Conservation (phyloP, 2,113 vertebrate genomes). For the Baryphthengus martii region DNA sequence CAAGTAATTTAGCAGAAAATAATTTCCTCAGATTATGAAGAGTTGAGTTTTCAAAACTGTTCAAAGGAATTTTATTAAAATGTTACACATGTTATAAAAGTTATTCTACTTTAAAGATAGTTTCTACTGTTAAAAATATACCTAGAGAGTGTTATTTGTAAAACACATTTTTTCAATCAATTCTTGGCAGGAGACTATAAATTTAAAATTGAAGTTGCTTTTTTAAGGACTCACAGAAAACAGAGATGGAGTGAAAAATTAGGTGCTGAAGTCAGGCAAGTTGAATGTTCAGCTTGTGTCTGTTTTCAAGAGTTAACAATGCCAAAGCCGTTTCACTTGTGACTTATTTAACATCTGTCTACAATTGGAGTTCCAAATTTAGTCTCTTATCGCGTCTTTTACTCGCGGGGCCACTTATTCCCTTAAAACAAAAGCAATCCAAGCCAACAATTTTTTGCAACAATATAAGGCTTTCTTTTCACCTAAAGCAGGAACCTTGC, state of each 20-base stretch:
- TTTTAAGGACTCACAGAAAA: constrained; percentile 57
- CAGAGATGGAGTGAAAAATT: constrained; percentile 71
- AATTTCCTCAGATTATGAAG: background rate
- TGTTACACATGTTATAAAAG: background rate
- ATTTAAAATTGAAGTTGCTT: constrained; percentile 63
- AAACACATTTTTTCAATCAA: constrained; percentile 67
- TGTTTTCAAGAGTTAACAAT: constrained; percentile 62
- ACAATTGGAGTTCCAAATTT: constrained; percentile 58
- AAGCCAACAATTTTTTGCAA: background rate
- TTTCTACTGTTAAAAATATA: constrained; percentile 27
- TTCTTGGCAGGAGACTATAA: constrained; percentile 59
- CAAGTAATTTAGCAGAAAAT: background rate
- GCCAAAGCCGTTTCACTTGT: constrained; percentile 69
- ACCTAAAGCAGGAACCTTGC: background rate
- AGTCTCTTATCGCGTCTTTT: constrained; percentile 63
- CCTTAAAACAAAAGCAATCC: constrained; percentile 4
- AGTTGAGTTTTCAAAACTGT: background rate
- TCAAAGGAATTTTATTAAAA: background rate
- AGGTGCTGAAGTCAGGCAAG: constrained; percentile 71
- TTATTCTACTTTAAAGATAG: background rate
- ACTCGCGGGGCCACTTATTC: constrained; percentile 22
- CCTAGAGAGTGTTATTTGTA: constrained; percentile 46
- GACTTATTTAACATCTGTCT: constrained; percentile 68
- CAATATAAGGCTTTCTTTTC: background rate
- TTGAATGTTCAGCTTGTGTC: constrained; percentile 63